Percentiles rank a stretch among this genome's conserved stretches.
Evolutionary conservation across 2,113 vertebrate species (phyloP).

Genomic region (Anoura caudifer): DNA sequence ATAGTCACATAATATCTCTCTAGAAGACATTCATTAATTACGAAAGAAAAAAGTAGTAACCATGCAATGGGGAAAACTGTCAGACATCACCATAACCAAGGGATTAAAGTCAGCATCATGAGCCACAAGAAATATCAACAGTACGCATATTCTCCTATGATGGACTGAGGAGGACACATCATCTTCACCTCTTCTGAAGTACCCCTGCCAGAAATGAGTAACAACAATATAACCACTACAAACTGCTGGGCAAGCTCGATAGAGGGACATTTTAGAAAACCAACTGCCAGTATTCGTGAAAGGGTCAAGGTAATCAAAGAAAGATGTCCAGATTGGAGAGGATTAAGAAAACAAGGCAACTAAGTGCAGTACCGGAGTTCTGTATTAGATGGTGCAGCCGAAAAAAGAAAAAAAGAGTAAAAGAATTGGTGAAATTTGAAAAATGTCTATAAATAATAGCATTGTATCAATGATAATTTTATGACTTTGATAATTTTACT

Average conservation of each 20-base stretch:
- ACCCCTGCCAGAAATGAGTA: neutral
- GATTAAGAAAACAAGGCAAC: neutral
- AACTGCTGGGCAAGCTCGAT: neutral
- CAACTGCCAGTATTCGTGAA: neutral
- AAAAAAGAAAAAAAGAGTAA: neutral
- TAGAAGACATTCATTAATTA: neutral
- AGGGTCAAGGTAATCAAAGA: neutral
- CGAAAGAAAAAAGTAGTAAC: neutral
- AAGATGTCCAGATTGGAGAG: neutral
- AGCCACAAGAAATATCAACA: too few relatives aligned
- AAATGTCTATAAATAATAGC: neutral
- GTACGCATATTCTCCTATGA: neutral
- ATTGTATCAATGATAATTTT: neutral
- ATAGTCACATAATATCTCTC: neutral
- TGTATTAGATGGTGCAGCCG: neutral
- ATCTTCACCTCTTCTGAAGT: neutral
- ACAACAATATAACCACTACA: neutral
- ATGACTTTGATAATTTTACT: neutral
- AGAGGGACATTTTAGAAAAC: neutral
- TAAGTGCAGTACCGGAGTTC: neutral
- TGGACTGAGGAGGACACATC: neutral
- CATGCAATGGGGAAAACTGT: neutral
- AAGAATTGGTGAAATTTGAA: neutral
- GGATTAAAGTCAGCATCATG: neutral
- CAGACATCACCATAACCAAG: neutral